A percentile compares a stretch with the other conserved stretches of the same genome.
These are phyloP conservation scores for Quiscalus mexicanus DNA, from an alignment of 2,113 vertebrate species.

Conservation along the genomic window DNA sequence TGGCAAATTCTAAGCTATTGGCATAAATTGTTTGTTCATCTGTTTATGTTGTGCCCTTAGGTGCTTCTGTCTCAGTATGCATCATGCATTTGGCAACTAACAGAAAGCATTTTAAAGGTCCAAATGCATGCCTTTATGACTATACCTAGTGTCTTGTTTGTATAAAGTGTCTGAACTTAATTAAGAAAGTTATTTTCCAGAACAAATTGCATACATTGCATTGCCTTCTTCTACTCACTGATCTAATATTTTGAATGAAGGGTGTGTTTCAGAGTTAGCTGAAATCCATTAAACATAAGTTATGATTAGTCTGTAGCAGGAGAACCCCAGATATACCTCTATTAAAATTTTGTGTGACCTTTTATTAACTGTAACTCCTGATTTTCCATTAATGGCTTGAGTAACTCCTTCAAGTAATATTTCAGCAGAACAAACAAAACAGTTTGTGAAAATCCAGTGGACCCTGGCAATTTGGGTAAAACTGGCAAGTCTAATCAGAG, in stretches of 20 bases:
- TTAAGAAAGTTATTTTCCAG: conserved; percentile 35
- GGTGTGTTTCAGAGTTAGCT: background rate
- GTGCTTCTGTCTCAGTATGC: background rate
- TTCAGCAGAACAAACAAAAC: background rate
- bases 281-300: background rate
- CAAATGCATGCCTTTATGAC: background rate
- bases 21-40: background rate
- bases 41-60: conserved; percentile 28
- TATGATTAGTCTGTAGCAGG: background rate
- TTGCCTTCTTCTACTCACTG: background rate
- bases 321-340: background rate
- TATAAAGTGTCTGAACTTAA: background rate
- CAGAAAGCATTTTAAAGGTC: background rate
- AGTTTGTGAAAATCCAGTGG: background rate
- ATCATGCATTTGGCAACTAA: background rate
- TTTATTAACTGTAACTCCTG: background rate
- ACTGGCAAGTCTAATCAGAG: background rate
- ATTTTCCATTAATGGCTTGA: background rate
- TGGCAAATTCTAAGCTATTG: background rate
- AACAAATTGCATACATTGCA: background rate
- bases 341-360: background rate
- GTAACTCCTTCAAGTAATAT: background rate
- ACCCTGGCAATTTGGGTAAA: background rate
- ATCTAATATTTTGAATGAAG: background rate
- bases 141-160: background rate